Evolutionary conservation across 1,140 invertebrate genomes (phyloP).

Genomic region (Drosophila erecta): DNA sequence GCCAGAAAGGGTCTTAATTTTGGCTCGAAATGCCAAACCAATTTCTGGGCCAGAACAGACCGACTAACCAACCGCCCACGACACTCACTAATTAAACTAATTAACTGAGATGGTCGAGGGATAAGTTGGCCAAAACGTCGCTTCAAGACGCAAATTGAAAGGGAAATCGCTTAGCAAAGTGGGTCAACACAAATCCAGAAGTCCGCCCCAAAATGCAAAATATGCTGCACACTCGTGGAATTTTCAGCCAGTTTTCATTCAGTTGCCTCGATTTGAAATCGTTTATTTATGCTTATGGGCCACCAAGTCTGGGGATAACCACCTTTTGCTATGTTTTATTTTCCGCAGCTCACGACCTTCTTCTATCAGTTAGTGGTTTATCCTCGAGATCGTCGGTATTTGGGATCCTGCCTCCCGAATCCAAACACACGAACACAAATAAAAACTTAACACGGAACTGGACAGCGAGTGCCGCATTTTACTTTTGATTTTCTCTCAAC

Average conservation of each 20-base stretch:
- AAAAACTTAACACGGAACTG: conserved; percentile 45
- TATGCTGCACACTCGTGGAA: conserved; percentile 41
- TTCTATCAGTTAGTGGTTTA: conserved; percentile 21
- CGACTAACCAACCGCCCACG: conserved; percentile 35
- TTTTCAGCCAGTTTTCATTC: conserved; percentile 32
- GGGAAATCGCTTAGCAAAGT: conserved; percentile 50
- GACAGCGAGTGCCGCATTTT: conserved; percentile 49
- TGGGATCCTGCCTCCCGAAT: conserved; percentile 1
- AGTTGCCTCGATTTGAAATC: conserved; percentile 51
- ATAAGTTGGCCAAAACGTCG: conserved; percentile 35
- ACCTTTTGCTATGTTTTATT: conserved; percentile 48
- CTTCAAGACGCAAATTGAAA: conserved; percentile 47
- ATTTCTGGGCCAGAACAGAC: conserved; percentile 18
- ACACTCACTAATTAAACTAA: conserved; percentile 73
- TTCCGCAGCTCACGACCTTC: conserved; percentile 14
- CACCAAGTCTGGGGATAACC: conserved; percentile 30
- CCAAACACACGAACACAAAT: conserved; percentile 47
- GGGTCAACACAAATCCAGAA: conserved; percentile 49
- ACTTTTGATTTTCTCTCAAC: conserved; percentile 3
- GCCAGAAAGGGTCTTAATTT: conserved; percentile 32
- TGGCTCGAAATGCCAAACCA: conserved; percentile 37
- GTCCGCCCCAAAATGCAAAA: conserved; percentile 32
- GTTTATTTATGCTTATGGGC: conserved; percentile 40
- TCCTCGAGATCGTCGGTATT: conserved; percentile 24
- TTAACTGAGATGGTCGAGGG: conserved; percentile 59